Evolutionary conservation across 2,113 vertebrate genomes (phyloP).

Genomic region (Bubo bubo): DNA sequence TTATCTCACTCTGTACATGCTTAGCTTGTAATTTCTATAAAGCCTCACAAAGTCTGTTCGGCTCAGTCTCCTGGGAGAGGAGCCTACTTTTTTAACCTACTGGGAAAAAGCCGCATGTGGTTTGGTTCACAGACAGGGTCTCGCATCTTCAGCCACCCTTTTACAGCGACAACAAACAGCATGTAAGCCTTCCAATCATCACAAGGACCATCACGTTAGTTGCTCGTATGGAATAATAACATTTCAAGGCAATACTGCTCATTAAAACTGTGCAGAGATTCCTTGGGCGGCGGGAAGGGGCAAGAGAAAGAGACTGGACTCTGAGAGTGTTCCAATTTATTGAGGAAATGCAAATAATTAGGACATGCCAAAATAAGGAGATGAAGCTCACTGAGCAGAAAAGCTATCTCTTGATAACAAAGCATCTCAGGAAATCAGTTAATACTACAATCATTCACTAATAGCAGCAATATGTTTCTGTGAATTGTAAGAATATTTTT

Average conservation of each 20-base stretch:
- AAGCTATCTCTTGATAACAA: not conserved
- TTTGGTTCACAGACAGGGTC: not conserved
- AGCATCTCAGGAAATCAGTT: not conserved
- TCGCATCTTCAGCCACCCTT: not conserved
- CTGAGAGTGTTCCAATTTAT: not conserved
- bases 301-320: not conserved
- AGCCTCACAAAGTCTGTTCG: accelerated
- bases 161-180: not conserved
- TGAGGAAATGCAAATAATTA: not conserved
- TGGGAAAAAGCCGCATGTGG: accelerated
- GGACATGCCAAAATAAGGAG: not conserved
- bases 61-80: not conserved
- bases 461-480: not conserved
- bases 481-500: not conserved
- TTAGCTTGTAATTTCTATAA: no score
- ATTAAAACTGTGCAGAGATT: not conserved
- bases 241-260: not conserved
- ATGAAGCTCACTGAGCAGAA: not conserved
- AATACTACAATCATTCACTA: not conserved
- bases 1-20: accelerated
- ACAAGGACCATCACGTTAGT: not conserved
- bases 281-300: no score
- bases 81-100: no score
- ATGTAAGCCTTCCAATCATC: not conserved
- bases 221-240: not conserved